Percentiles rank a stretch among this genome's conserved stretches.
phyloP scores from a whole-genome alignment of 2,797 vertebrate genomes.

The Lepus oiostolus region DNA sequence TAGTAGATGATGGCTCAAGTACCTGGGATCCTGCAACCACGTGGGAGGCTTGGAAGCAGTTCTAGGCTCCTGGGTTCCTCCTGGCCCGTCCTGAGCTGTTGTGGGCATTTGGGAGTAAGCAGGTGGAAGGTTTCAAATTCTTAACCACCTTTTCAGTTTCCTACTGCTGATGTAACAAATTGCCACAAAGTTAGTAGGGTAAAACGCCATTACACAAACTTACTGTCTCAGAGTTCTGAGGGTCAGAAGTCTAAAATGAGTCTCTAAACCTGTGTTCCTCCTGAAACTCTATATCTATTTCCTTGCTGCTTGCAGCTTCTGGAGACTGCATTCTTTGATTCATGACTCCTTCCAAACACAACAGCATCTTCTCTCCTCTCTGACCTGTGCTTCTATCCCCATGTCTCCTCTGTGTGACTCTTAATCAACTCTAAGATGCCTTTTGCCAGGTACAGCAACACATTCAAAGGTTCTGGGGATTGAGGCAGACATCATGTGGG shows the following conservation, averaged over 20 bases:
- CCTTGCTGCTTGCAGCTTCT: slow-evolving; percentile 4
- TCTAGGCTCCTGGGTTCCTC: too few species aligned
- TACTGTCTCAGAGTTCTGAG: not conserved
- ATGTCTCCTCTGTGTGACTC: not conserved
- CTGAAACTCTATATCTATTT: not conserved
- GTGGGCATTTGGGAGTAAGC: too few species aligned
- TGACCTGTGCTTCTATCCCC: not conserved
- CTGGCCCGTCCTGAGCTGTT: too few species aligned
- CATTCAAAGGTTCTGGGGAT: slow-evolving; percentile 2
- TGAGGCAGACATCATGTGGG: not conserved
- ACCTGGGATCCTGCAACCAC: too few species aligned
- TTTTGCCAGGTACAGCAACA: not conserved
- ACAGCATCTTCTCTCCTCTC: not conserved
- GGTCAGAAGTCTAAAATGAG: slow-evolving; percentile 26
- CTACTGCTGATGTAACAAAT: slow-evolving; percentile 5
- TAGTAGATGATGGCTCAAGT: too few species aligned
- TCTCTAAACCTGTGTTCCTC: not conserved
- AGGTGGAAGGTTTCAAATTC: not conserved
- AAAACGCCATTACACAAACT: not conserved
- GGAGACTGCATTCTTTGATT: slow-evolving; percentile 1
- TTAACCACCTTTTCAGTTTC: not conserved
- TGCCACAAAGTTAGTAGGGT: not conserved
- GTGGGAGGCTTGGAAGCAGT: too few species aligned
- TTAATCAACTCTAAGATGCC: not conserved
- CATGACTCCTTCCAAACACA: not conserved